Percentiles rank a stretch among this genome's conserved stretches.
Evolutionary conservation across 2,888 invertebrate species (phyloP).

Genomic region (Parapristionchus giblindavisi): DNA sequence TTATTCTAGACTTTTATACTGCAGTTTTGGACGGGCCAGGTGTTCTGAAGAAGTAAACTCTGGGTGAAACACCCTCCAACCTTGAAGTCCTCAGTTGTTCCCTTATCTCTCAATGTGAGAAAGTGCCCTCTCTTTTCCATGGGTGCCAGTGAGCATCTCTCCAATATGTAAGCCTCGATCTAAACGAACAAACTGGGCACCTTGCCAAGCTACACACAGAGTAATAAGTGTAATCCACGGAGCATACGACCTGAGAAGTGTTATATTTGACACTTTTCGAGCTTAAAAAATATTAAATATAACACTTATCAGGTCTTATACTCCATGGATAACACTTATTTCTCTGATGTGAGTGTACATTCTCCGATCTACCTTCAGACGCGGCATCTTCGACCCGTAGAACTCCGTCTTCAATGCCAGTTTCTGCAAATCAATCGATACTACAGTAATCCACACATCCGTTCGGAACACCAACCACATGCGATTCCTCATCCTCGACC

Average conservation of each 20-base stretch:
- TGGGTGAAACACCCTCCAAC: background rate
- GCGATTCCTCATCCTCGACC: too few species aligned
- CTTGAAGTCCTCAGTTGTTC: conserved; percentile 21
- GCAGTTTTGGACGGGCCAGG: background rate
- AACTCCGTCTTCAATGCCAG: conserved; percentile 28
- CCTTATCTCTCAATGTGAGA: conserved; percentile 23
- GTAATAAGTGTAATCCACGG: too few species aligned
- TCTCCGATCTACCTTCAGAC: conserved; percentile 6
- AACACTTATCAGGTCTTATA: too few species aligned
- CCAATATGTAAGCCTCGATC: conserved; percentile 27
- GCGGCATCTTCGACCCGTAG: conserved; percentile 11
- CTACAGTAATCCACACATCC: conserved; percentile 1
- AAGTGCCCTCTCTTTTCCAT: conserved; percentile 5
- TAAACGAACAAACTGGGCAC: too few species aligned
- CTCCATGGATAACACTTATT: too few species aligned
- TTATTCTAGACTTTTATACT: background rate
- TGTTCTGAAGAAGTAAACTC: background rate
- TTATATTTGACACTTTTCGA: too few species aligned
- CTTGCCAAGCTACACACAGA: too few species aligned
- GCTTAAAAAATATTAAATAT: too few species aligned
- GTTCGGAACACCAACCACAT: too few species aligned
- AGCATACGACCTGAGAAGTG: too few species aligned
- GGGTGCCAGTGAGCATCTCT: conserved; percentile 9
- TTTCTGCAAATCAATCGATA: conserved; percentile 1
- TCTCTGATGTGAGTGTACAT: background rate